Evolutionary conservation across 2,113 vertebrate genomes (phyloP).

Genomic region (Prolemur simus): DNA sequence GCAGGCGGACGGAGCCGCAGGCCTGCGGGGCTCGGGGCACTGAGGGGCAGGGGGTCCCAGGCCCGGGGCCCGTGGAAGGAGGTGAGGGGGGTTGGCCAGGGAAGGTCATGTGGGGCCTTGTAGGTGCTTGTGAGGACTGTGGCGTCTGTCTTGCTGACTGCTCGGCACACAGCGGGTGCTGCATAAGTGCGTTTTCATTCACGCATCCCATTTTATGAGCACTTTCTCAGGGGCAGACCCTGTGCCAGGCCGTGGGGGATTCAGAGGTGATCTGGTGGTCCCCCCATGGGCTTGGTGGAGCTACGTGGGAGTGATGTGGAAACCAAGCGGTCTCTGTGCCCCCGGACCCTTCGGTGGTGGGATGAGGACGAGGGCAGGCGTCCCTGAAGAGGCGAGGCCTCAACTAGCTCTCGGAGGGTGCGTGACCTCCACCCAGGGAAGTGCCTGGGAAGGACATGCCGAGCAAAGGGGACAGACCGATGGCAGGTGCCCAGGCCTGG

Average conservation of each 20-base stretch:
- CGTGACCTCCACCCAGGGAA: background rate
- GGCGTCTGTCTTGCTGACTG: background rate
- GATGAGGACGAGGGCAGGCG: background rate
- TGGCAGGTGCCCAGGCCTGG: background rate
- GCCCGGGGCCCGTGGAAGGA: background rate
- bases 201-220: background rate
- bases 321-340: background rate
- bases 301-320: background rate
- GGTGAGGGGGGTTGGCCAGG: background rate
- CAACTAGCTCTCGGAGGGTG: background rate
- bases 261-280: fast-evolving
- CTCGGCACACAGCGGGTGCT: background rate
- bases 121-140: fast-evolving
- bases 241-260: fast-evolving
- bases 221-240: background rate
- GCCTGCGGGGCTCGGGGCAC: fast-evolving
- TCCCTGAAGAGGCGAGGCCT: background rate
- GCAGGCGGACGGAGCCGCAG: background rate
- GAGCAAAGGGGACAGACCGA: fast-evolving
- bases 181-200: fast-evolving
- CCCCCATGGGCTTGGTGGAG: background rate
- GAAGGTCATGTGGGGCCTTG: background rate
- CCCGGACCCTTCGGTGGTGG: background rate
- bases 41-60: background rate
- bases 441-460: background rate